A percentile compares a stretch with the other conserved stretches of the same genome.
Evolutionary conservation across 1,140 invertebrate species (phyloP).

Genomic region (Macrocentrus cingulum): DNA sequence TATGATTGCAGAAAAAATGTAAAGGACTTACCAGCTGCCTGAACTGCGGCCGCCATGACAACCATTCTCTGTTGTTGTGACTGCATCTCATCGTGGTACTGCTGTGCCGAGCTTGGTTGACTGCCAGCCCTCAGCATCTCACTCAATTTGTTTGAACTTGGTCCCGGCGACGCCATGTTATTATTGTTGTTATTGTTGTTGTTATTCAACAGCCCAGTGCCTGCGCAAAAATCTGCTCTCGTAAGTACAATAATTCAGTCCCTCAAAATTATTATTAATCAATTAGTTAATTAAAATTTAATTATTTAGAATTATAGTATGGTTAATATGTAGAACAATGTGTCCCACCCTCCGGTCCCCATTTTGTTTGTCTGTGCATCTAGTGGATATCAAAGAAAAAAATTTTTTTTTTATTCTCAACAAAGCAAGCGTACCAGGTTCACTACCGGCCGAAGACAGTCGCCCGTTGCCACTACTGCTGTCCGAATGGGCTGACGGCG

Average conservation of each 20-base stretch:
- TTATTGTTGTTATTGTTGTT: slow-evolving; percentile 73
- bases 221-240: slow-evolving; percentile 59
- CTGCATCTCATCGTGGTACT: slow-evolving; percentile 71
- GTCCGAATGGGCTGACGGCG: slow-evolving; percentile 80
- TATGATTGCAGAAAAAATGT: slow-evolving; percentile 3
- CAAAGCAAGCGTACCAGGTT: slow-evolving; percentile 61
- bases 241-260: slow-evolving; percentile 39
- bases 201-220: slow-evolving; percentile 63
- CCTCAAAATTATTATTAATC: too few relatives aligned
- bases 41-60: slow-evolving; percentile 69
- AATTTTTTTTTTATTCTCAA: slow-evolving; percentile 13
- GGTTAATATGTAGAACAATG: too few relatives aligned
- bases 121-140: slow-evolving; percentile 66
- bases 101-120: slow-evolving; percentile 57
- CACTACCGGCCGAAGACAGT: slow-evolving; percentile 76
- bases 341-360: slow-evolving; percentile 15
- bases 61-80: slow-evolving; percentile 75
- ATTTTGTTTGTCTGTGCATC: too few relatives aligned
- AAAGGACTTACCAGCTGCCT: slow-evolving; percentile 59
- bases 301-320: too few relatives aligned
- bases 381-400: too few relatives aligned
- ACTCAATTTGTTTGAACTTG: slow-evolving; percentile 66
- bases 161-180: slow-evolving; percentile 60
- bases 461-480: slow-evolving; percentile 77
- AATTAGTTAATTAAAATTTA: too few relatives aligned